Base-by-base conservation (phyloP, 2,113 vertebrate genomes). In the Leptodactylus fuscus region DNA sequence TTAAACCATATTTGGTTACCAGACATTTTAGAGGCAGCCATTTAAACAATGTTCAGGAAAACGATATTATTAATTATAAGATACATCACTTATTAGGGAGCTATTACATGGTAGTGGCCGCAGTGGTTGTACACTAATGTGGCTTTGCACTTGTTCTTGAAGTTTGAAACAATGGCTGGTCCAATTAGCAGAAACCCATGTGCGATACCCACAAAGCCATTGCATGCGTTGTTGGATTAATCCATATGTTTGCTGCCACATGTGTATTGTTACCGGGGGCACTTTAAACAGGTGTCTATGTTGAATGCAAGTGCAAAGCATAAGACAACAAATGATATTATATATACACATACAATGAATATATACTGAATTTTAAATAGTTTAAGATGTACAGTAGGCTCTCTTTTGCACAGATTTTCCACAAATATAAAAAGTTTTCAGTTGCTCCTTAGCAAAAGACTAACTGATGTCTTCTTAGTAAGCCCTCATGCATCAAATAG, bases 241-340 rank as follows among this genome's bases (percentile, higher is more conserved):
- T n/a, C n/a, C n/a, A n/a, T n/a, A n/a, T n/a, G n/a, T n/a, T n/a
- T n/a, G n/a, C n/a, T n/a, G n/a, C 60, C 12, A 62, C 24, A 3
- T 62, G 10, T 62, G 60, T 34, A 5, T 67, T 32, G 4, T 18
- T 67, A 18, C 27, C 20, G 22, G 4, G 22, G 6, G 48, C n/a
- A 32, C 34, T 58, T 78, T 12, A 78, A 10, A n/a, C 27, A 77
- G 32, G 22, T 7, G 16, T 27, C 27, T 41, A 36, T 11, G n/a
- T 15, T 36, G 9, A 53, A 55, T 24, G 18, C 20, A 53, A n/a
- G 24, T 77, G 51, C 34, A 24, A 24, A 79, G 5, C 32, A 38
- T 38, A 77, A 36, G 13, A 58, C 36, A 32, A 53, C n/a, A 75
- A n/a, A 75, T 15, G 10, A 76, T 79, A n/a, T n/a, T n/a, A n/a